Conservation (phyloP, 2,888 invertebrate genomes). For the Lithophane semibrunnea region DNA sequence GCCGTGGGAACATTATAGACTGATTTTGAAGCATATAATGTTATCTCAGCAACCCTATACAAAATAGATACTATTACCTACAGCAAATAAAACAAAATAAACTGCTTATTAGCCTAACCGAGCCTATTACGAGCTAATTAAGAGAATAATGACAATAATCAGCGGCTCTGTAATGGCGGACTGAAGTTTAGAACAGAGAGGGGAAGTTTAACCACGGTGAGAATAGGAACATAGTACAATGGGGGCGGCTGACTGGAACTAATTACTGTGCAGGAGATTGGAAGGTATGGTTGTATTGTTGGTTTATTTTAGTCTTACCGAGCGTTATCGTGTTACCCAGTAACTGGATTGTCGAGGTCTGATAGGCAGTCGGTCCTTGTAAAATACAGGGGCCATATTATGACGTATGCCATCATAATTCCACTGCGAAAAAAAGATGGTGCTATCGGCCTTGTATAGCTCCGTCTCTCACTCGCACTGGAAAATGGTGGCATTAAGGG, state of each 20-base stretch:
- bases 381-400: no score
- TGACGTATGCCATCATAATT: no score
- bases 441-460: no score
- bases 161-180: conserved; percentile 25
- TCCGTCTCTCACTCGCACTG: no score
- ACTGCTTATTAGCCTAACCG: not conserved
- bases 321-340: no score
- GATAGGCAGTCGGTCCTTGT: no score
- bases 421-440: no score
- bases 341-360: no score
- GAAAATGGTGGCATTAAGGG: no score
- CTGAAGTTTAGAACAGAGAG: conserved; percentile 39
- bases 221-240: conserved; percentile 47
- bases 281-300: conserved; percentile 30
- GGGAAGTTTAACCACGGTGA: conserved; percentile 44
- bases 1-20: no score
- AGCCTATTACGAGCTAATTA: conserved; percentile 48
- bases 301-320: conserved; percentile 13
- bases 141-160: conserved; percentile 50
- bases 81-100: conserved; percentile 16
- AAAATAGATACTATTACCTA: not conserved
- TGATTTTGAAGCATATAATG: no score
- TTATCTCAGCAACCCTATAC: not conserved
- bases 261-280: conserved; percentile 33
- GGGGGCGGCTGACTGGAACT: conserved; percentile 53